Evolutionary conservation across 2,113 vertebrate species (phyloP), one percentile per base, ranked within the genome.

Genomic region (Equus quagga): DNA sequence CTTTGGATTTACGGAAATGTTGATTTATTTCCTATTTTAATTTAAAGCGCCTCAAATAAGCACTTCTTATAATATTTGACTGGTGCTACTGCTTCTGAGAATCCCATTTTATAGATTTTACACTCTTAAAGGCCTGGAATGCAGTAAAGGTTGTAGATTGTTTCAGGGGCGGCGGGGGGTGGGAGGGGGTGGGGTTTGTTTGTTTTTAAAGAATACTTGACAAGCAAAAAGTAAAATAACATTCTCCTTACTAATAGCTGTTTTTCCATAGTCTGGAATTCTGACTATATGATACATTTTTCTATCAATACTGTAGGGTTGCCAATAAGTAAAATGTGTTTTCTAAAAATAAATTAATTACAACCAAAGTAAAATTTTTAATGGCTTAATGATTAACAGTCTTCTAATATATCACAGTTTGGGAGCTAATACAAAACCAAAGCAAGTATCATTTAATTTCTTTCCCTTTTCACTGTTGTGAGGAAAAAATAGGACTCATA

Each of bases 301-400:
- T 86, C 67, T 79, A 21, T 36, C 33, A 64, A 9, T 91, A 69
- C 62, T 41, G 12, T 76, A 91, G 60, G 24, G 15, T 95, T 86
- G 23, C 58, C 58, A 92, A 95, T 88, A 92, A 89, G 76, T 21
- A 97, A 65, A 88, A 93, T 58, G 65, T 94, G 33, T 83, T 95
- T 90, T 89, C 92, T 36, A 49, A 67, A 86, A 92, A 96, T 94
- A 95, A 96, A 91, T 72, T 75, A 85, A 73, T 96, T 97, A 79
- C 8, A 91, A 91, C 17, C 62, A 67, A 86, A 89, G 51, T 54
- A 95, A 56, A 83, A 73, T 5, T 60, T 89, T 36, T 87, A 94
- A 75, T 95, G 75, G 51, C 44, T 84, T 92, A 62, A 58, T 84
- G 64, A 73, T 82, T 78, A 79, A 62, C 60, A 78, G 19, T 19